Conservation (phyloP, 2,113 vertebrate species). For the Zosterops borbonicus region DNA sequence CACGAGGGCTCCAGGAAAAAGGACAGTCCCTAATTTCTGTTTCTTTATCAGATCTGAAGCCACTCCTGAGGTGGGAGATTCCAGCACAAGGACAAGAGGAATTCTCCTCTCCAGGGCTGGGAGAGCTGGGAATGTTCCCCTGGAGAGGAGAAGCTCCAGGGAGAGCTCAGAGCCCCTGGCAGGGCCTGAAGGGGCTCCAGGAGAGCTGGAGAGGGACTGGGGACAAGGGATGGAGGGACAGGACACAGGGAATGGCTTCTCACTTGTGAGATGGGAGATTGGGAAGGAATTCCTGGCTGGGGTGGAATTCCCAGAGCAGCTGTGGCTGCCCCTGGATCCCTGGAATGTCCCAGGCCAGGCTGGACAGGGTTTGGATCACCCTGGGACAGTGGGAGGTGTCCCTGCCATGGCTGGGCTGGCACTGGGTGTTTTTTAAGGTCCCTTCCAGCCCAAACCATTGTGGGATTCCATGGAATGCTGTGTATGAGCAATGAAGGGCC, state of each 20-base stretch:
- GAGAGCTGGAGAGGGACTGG: background rate
- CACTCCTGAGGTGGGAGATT: background rate
- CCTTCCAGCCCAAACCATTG: background rate
- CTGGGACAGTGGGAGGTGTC: background rate
- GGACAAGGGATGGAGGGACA: background rate
- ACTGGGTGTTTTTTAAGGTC: background rate
- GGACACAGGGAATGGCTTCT: background rate
- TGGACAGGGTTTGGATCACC: background rate
- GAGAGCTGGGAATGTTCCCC: background rate
- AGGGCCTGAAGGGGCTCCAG: background rate
- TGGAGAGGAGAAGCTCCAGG: background rate
- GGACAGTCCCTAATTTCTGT: background rate
- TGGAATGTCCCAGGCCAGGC: background rate
- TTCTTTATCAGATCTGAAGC: background rate
- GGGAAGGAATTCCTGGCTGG: background rate
- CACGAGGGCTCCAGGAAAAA: accelerated
- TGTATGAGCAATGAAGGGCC: background rate
- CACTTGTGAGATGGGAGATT: background rate
- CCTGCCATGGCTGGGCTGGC: background rate
- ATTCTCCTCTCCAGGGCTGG: background rate
- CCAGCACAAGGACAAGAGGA: background rate
- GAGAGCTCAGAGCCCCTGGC: background rate
- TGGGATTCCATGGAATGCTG: background rate
- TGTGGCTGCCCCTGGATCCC: background rate
- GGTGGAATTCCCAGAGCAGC: background rate